A percentile compares a stretch with the other conserved stretches of the same genome.
Conservation (phyloP, 2,113 vertebrate species). For the Petrocephalus microphthalmus region DNA sequence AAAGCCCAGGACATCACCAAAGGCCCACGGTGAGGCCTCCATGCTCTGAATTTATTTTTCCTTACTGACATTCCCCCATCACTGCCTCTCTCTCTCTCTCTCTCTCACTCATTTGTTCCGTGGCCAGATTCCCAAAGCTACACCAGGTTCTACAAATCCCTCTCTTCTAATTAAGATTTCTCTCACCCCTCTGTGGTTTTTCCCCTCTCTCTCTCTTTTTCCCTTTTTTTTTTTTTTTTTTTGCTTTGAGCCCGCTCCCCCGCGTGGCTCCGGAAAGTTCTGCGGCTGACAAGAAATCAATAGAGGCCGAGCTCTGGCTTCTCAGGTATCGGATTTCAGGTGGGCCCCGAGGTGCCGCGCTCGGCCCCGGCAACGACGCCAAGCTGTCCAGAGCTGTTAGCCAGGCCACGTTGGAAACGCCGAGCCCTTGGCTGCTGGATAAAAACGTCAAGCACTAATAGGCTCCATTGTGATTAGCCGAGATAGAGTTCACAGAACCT, state of each 20-base stretch:
- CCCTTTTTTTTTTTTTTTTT: not conserved
- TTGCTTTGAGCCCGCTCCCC: slow-evolving; percentile 27
- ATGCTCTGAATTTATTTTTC: slow-evolving; percentile 43
- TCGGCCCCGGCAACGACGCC: slow-evolving; percentile 30
- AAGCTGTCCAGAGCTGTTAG: slow-evolving; percentile 52
- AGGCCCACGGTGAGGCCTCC: not conserved
- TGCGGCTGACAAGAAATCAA: slow-evolving; percentile 67
- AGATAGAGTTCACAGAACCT: slow-evolving; percentile 60
- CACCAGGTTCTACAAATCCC: slow-evolving; percentile 53
- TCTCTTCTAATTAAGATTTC: slow-evolving; percentile 70
- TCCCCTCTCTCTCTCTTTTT: not conserved
- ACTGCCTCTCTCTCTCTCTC: slow-evolving; percentile 25
- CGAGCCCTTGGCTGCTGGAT: slow-evolving; percentile 61
- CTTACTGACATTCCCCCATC: slow-evolving; percentile 28
- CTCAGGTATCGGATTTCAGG: slow-evolving; percentile 69
- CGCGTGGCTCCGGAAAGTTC: slow-evolving; percentile 54
- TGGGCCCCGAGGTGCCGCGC: slow-evolving; percentile 56
- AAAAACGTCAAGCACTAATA: slow-evolving; percentile 71
- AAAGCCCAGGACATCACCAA: slow-evolving; percentile 13
- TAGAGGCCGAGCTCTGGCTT: slow-evolving; percentile 46
- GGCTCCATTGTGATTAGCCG: slow-evolving; percentile 68
- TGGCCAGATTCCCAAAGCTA: slow-evolving; percentile 49
- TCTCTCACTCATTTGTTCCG: slow-evolving; percentile 36
- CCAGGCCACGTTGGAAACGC: slow-evolving; percentile 42
- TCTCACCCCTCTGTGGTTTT: slow-evolving; percentile 43